Base-by-base conservation (phyloP, 2,797 vertebrate species). In the Rhinoraja longicauda region DNA sequence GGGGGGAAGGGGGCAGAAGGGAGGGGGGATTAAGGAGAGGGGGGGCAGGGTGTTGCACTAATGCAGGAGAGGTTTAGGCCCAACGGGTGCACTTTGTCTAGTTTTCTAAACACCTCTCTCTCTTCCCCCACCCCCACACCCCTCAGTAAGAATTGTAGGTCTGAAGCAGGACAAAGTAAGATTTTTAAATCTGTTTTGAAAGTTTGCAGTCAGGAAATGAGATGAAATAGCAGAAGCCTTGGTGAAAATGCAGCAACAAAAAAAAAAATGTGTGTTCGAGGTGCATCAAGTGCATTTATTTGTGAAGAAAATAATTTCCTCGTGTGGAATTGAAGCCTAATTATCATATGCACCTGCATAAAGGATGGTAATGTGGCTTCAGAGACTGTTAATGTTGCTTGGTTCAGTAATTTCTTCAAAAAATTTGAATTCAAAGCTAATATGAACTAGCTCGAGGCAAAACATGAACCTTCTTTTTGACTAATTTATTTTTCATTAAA, bases 401-500 rank as follows among this genome's bases (percentile, higher is more conserved):
- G 96, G 95, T 96, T 97, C 96, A 97, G 97, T 97, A 96, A 97
- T 97, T 97, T 97, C 96, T 95, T 96, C 96, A 95, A 96, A 96
- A 95, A 96, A 95, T 93, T 93, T 96, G 95, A 96, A 97, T 96
- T 96, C 96, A 94, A 96, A 97, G 96, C 96, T 94, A 96, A 96
- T 97, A 96, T 96, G 95, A 95, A 95, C 95, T 96, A 96, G 96
- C 96, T 96, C 97, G 96, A 96, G 96, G 97, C 96, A 93, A 96
- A 97, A 97, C 96, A 96, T 72, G 90, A 92, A 92, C 72, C 90
- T 92, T 91, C 67, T 73, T 92, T 92, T 92, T 92, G 90, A 92
- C 90, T 92, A 92, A 92, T 92, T 92, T 92, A 92, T 92, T 92
- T 92, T 92, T 92, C 90, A 92, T 92, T 92, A 92, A 92, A 92